Percentiles rank a stretch among this genome's conserved stretches.
Evolutionary conservation across 2,888 invertebrate species (phyloP).

Genomic region (Caenorhabditis macrosperma): DNA sequence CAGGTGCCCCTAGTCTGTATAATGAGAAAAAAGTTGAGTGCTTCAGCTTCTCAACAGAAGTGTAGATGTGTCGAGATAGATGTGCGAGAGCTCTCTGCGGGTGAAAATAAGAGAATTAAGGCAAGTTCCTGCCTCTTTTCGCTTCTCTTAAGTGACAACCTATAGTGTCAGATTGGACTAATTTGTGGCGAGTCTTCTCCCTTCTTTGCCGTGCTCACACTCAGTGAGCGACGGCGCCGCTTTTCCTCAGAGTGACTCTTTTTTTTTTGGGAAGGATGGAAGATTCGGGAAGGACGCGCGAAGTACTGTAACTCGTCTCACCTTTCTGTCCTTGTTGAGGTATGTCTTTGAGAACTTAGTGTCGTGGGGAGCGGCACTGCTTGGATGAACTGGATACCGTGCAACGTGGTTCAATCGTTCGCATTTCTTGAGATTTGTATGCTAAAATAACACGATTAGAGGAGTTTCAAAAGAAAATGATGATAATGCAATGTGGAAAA

Average conservation of each 20-base stretch:
- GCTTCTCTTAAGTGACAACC: slow-evolving; percentile 61
- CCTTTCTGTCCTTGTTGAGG: slow-evolving; percentile 80
- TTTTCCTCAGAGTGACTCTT: slow-evolving; percentile 19
- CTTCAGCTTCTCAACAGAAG: slow-evolving; percentile 18
- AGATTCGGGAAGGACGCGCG: neutral
- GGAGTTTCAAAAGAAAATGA: neutral
- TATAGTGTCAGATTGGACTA: slow-evolving; percentile 66
- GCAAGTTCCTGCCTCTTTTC: slow-evolving; percentile 38
- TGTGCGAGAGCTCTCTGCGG: slow-evolving; percentile 38
- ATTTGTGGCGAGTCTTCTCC: slow-evolving; percentile 49
- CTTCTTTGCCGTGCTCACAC: slow-evolving; percentile 2
- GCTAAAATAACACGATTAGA: slow-evolving; percentile 69
- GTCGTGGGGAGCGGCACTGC: slow-evolving; percentile 77
- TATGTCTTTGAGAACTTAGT: slow-evolving; percentile 80
- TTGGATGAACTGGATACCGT: slow-evolving; percentile 79
- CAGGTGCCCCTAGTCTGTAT: slow-evolving; percentile 37
- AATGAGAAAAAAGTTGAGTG: slow-evolving; percentile 46
- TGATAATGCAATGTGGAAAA: slow-evolving; percentile 1
- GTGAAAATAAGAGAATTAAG: slow-evolving; percentile 44
- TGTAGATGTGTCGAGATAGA: slow-evolving; percentile 47
- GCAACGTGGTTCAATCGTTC: slow-evolving; percentile 80
- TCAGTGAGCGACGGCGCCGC: slow-evolving; percentile 4
- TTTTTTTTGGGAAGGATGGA: neutral
- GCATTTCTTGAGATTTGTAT: slow-evolving; percentile 80
- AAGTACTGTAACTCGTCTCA: slow-evolving; percentile 54